Conservation (phyloP, 2,797 vertebrate genomes). For the Halcyon badia region DNA sequence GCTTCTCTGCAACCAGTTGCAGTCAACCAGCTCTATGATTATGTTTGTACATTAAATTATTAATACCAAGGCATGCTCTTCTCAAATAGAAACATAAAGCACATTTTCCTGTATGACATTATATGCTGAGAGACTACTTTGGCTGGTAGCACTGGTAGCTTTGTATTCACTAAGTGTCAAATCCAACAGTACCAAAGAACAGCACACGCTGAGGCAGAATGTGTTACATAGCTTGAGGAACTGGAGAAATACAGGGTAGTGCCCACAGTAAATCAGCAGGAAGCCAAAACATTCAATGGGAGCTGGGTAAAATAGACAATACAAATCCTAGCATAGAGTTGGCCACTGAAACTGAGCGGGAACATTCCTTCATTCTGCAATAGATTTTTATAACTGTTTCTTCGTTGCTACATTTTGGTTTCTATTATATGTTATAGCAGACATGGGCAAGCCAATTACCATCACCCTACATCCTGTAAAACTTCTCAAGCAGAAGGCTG, state of each 20-base stretch:
- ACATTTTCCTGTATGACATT: neutral
- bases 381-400: neutral
- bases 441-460: neutral
- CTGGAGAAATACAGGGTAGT: neutral
- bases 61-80: neutral
- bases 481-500: neutral
- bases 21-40: neutral
- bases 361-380: neutral
- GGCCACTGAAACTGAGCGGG: neutral
- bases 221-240: rapidly evolving
- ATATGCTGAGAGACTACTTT: neutral
- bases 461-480: neutral
- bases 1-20: neutral
- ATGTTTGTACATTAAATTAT: neutral
- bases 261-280: neutral
- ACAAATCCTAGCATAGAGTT: neutral
- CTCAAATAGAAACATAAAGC: neutral
- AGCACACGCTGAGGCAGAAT: neutral
- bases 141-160: neutral
- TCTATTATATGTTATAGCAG: neutral
- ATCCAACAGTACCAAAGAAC: neutral
- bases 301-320: neutral
- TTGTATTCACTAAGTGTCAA: neutral
- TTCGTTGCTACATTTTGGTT: neutral
- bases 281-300: neutral